Percentiles rank a stretch among this genome's conserved stretches.
phyloP scores from a whole-genome alignment of 2,113 vertebrate species.

The Elaphurus davidianus region DNA sequence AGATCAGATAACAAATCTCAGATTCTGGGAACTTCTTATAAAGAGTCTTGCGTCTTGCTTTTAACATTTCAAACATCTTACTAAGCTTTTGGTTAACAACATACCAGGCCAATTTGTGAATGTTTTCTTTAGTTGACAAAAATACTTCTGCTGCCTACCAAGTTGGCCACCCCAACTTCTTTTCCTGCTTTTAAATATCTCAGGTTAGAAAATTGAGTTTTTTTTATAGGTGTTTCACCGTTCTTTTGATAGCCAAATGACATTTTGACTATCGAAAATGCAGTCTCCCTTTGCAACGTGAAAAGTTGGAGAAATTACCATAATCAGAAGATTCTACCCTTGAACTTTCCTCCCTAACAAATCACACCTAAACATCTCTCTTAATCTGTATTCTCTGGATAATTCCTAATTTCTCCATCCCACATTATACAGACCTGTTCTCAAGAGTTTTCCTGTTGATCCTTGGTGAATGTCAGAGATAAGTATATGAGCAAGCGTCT shows the following conservation, averaged over 20 bases:
- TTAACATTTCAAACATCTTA: neutral
- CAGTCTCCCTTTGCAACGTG: neutral
- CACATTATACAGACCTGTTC: neutral
- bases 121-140: conserved; percentile 18
- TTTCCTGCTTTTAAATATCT: conserved; percentile 22
- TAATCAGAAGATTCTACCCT: neutral
- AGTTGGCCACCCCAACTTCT: neutral
- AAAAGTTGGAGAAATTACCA: neutral
- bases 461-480: neutral
- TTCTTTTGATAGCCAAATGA: neutral
- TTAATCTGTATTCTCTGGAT: neutral
- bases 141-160: neutral
- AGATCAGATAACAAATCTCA: neutral
- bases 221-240: neutral
- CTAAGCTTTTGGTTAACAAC: neutral
- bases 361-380: neutral
- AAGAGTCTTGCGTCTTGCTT: neutral
- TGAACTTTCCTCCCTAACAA: neutral
- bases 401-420: neutral
- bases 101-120: neutral
- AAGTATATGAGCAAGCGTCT: neutral
- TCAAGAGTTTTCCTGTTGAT: neutral
- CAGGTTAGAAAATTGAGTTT: neutral
- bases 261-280: neutral
- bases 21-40: neutral